Percentiles rank a stretch among this genome's conserved stretches.
These are phyloP conservation scores for Nematostella vectensis DNA, from an alignment of 92 coral and sea anemone genomes.

Conservation along the genomic window DNA sequence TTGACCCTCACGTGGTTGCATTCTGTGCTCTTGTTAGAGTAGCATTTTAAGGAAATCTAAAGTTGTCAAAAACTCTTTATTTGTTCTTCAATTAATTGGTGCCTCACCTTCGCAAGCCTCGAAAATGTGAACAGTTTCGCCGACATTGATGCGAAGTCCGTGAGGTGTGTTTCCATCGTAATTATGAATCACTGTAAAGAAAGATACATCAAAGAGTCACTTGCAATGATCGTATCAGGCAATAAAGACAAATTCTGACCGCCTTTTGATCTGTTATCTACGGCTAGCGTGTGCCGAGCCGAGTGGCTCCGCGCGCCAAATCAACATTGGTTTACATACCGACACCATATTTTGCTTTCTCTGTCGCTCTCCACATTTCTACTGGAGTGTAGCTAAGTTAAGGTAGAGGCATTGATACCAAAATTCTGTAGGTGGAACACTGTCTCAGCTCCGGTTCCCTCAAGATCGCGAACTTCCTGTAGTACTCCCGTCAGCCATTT, in stretches of 20 bases:
- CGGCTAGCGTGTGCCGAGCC: not conserved
- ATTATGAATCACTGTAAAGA: constrained; percentile 77
- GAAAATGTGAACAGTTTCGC: constrained; percentile 87
- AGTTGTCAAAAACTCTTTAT: too few species aligned
- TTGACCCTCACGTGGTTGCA: too few species aligned
- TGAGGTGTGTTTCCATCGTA: constrained; percentile 63
- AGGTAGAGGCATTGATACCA: not conserved
- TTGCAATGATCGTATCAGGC: constrained; percentile 2
- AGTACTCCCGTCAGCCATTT: not conserved
- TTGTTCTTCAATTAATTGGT: too few species aligned
- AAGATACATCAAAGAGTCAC: constrained; percentile 9
- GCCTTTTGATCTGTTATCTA: not conserved
- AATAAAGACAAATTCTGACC: not conserved
- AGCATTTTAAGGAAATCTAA: too few species aligned
- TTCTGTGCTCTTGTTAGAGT: too few species aligned
- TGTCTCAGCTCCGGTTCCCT: not conserved
- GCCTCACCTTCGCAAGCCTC: constrained; percentile 82
- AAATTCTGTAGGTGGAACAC: not conserved
- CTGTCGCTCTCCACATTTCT: constrained; percentile 81
- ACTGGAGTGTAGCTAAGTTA: too few species aligned
- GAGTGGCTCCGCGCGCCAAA: not conserved
- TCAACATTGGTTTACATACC: constrained; percentile 36
- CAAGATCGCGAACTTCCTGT: constrained; percentile 15
- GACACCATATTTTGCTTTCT: constrained; percentile 83
- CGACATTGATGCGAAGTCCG: constrained; percentile 74